Evolutionary conservation across 2,888 invertebrate species (phyloP).

Genomic region (Yponomeuta cagnagella): DNA sequence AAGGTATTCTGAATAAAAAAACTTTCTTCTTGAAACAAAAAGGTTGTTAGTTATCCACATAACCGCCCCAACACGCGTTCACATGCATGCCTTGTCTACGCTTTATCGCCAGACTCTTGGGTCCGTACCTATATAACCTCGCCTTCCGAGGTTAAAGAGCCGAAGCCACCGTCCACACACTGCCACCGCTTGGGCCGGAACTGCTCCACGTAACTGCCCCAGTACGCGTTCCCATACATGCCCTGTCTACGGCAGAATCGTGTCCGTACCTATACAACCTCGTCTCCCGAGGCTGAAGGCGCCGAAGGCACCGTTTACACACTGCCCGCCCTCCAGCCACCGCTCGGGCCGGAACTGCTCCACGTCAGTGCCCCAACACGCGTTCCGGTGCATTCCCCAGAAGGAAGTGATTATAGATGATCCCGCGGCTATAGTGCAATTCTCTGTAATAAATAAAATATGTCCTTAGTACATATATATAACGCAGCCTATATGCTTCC

Average conservation of each 20-base stretch:
- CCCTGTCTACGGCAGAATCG: constrained; percentile 34
- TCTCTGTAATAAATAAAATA: constrained; percentile 27
- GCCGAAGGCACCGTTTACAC: constrained; percentile 33
- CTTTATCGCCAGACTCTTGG: constrained; percentile 37
- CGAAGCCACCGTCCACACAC: constrained; percentile 35
- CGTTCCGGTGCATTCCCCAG: constrained; percentile 43
- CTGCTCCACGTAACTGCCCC: constrained; percentile 30
- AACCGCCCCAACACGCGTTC: constrained; percentile 43
- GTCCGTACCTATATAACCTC: constrained; percentile 18
- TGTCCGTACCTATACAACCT: constrained; percentile 17
- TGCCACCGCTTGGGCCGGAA: background rate
- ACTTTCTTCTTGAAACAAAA: too few relatives aligned
- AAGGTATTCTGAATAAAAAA: too few relatives aligned
- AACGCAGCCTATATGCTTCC: too few relatives aligned
- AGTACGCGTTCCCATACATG: constrained; percentile 30
- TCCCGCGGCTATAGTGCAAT: constrained; percentile 42
- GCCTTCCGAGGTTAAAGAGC: background rate
- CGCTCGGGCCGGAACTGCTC: background rate
- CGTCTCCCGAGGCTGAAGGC: background rate
- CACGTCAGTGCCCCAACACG: constrained; percentile 27
- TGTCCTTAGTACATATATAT: too few relatives aligned
- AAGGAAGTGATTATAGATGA: constrained; percentile 40
- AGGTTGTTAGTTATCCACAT: constrained; percentile 25
- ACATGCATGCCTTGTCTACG: background rate
- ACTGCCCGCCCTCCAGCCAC: constrained; percentile 20